Percentiles rank a stretch among this genome's conserved stretches.
phyloP scores from a whole-genome alignment of 2,797 vertebrate genomes.

The Thamnophis elegans region DNA sequence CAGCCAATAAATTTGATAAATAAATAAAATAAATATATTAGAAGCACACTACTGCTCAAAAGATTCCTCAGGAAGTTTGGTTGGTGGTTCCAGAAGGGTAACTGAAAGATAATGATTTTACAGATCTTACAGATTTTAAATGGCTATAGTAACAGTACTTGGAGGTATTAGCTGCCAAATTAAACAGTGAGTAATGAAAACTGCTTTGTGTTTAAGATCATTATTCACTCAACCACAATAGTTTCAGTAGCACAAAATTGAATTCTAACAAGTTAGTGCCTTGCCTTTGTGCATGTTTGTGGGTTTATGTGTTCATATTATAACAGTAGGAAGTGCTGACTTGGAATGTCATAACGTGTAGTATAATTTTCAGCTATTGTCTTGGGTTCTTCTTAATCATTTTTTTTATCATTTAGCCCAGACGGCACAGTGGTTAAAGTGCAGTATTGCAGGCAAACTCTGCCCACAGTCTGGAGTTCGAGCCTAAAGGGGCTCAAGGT shows the following conservation, averaged over 20 bases:
- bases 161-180: slow-evolving; percentile 76
- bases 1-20: background rate
- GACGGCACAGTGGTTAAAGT: background rate
- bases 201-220: slow-evolving; percentile 68
- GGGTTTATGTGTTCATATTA: slow-evolving; percentile 50
- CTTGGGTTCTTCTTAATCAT: background rate
- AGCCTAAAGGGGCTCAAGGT: background rate
- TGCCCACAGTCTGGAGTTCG: background rate
- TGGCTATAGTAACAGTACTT: slow-evolving; percentile 63
- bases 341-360: slow-evolving; percentile 4
- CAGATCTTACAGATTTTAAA: slow-evolving; percentile 65
- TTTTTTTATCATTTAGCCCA: background rate
- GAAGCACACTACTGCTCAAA: background rate
- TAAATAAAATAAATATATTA: background rate
- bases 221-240: slow-evolving; percentile 73
- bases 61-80: background rate
- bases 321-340: slow-evolving; percentile 13
- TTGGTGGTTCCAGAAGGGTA: background rate
- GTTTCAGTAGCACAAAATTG: slow-evolving; percentile 66
- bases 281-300: slow-evolving; percentile 62
- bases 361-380: background rate
- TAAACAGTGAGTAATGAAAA: slow-evolving; percentile 76
- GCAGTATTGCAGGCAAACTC: background rate
- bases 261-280: slow-evolving; percentile 70
- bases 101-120: slow-evolving; percentile 50